Evolutionary conservation across 2,888 invertebrate species (phyloP).

Genomic region (Epiblema foenella): DNA sequence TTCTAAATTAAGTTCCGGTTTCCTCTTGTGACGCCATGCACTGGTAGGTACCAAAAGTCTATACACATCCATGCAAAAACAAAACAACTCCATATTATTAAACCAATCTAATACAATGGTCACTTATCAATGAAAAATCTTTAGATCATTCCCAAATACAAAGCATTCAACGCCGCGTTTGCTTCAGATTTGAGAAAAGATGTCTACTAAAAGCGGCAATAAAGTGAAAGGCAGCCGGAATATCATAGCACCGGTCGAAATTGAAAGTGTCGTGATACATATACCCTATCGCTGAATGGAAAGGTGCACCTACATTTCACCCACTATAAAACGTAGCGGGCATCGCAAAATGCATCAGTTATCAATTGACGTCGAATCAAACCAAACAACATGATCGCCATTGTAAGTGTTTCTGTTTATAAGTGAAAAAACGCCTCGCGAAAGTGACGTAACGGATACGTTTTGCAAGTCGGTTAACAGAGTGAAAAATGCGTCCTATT

Average conservation of each 20-base stretch:
- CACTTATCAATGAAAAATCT: conserved; percentile 48
- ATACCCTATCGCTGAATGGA: conserved; percentile 79
- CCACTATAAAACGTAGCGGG: conserved; percentile 79
- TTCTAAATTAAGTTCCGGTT: conserved; percentile 20
- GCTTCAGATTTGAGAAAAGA: background rate
- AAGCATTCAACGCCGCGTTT: conserved; percentile 53
- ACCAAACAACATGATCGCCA: conserved; percentile 80
- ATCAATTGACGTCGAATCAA: conserved; percentile 71
- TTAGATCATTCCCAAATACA: conserved; percentile 27
- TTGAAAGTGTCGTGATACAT: conserved; percentile 52
- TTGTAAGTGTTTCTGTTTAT: conserved; percentile 69
- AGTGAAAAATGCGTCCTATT: conserved; percentile 34
- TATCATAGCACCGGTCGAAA: conserved; percentile 27
- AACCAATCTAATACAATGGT: conserved; percentile 61
- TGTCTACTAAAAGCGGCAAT: conserved; percentile 49
- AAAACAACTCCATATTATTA: conserved; percentile 57
- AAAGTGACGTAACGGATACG: conserved; percentile 39
- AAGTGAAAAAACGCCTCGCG: conserved; percentile 37
- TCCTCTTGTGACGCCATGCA: conserved; percentile 30
- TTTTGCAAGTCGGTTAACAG: conserved; percentile 28
- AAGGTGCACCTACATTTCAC: conserved; percentile 79
- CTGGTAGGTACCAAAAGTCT: conserved; percentile 52
- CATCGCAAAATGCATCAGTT: conserved; percentile 73
- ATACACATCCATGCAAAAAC: conserved; percentile 61
- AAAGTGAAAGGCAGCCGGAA: conserved; percentile 40